phyloP scores from a whole-genome alignment of 2,113 vertebrate genomes.

The Oryzias celebensis region DNA sequence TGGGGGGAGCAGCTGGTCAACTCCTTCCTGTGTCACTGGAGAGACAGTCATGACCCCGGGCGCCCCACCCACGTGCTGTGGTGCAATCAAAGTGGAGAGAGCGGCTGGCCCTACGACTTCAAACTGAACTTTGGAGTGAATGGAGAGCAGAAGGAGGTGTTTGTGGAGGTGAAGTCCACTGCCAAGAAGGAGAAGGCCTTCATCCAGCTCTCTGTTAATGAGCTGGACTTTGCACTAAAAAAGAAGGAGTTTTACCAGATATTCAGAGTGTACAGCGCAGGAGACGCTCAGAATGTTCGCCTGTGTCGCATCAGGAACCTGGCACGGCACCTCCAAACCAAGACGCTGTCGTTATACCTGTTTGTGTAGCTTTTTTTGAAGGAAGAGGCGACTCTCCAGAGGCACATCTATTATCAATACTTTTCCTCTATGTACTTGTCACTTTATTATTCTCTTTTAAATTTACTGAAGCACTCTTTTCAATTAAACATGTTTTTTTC shows the following conservation, averaged over 20 bases:
- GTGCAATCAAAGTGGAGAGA: conserved; percentile 76
- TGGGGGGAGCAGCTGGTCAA: conserved; percentile 81
- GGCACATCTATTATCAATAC: not conserved
- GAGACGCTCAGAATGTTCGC: conserved; percentile 67
- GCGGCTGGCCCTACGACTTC: conserved; percentile 78
- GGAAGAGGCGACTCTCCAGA: not conserved
- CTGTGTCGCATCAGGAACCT: conserved; percentile 79
- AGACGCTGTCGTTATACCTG: conserved; percentile 73
- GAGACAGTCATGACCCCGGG: conserved; percentile 37
- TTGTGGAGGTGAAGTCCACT: conserved; percentile 80
- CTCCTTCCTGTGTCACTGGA: conserved; percentile 77
- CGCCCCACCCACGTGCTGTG: conserved; percentile 67
- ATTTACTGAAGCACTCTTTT: conserved; percentile 33
- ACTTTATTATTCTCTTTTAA: conserved; percentile 8
- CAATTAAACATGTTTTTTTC: conserved; percentile 23
- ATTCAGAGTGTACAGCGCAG: conserved; percentile 75
- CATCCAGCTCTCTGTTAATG: conserved; percentile 76
- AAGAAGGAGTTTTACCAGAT: conserved; percentile 76
- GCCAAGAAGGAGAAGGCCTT: conserved; percentile 73
- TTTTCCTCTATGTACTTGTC: not conserved
- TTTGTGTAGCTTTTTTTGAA: conserved; percentile 58
- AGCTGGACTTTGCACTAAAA: conserved; percentile 77
- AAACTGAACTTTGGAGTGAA: conserved; percentile 55
- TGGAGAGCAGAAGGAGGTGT: conserved; percentile 27
- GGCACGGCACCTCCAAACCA: conserved; percentile 79